Conservation (phyloP, 2,797 vertebrate genomes). For the Sebastes goodei region DNA sequence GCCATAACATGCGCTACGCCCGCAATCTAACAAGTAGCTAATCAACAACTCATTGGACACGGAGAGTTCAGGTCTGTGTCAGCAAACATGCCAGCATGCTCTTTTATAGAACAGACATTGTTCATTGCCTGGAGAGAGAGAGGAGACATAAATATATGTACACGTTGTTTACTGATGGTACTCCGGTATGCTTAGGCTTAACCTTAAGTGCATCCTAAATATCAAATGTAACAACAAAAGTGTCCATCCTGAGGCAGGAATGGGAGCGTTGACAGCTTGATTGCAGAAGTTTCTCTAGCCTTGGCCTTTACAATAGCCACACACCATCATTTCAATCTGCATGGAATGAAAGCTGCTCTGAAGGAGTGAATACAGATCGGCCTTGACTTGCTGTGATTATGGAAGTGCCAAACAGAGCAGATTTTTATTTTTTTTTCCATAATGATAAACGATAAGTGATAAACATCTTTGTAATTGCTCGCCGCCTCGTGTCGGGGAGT, state of each 20-base stretch:
- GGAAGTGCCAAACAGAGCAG: constrained; percentile 36
- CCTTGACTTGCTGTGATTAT: constrained; percentile 56
- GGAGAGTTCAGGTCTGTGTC: not conserved
- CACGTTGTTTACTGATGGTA: constrained; percentile 13
- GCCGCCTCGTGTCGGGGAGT: constrained; percentile 14
- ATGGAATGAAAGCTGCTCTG: constrained; percentile 42
- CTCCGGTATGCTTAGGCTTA: constrained; percentile 9
- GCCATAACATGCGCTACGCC: not conserved
- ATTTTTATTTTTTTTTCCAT: not conserved
- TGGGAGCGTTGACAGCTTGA: constrained; percentile 60
- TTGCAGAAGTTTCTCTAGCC: constrained; percentile 51
- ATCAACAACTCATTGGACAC: constrained; percentile 13
- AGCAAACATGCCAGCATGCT: not conserved
- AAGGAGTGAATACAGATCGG: constrained; percentile 54
- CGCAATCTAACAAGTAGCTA: not conserved
- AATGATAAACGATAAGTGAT: constrained; percentile 57
- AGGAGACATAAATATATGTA: not conserved
- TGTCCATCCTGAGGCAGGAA: constrained; percentile 16
- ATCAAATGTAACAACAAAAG: constrained; percentile 44
- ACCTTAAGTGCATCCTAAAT: constrained; percentile 23
- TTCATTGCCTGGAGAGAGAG: constrained; percentile 5
- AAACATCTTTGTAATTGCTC: constrained; percentile 65
- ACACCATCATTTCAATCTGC: constrained; percentile 58
- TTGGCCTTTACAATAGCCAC: constrained; percentile 39
- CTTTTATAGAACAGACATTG: not conserved